Evolutionary conservation across 1,140 invertebrate genomes (phyloP).

Genomic region (Caenorhabditis remanei): DNA sequence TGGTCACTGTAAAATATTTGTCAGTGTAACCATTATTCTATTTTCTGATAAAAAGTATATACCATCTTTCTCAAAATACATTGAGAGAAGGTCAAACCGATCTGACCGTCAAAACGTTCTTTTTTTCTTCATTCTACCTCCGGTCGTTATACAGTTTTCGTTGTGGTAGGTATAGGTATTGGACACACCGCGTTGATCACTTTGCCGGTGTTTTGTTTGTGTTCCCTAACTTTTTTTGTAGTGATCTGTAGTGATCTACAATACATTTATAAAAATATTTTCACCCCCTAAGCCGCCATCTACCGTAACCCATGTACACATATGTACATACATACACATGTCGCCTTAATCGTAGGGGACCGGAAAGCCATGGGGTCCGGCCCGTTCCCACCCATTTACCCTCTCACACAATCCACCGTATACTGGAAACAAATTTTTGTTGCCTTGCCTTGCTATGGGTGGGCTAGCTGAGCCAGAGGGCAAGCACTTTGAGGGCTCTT

Average conservation of each 20-base stretch:
- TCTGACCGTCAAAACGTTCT: constrained; percentile 19
- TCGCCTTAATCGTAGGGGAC: background rate
- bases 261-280: too few species aligned
- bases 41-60: constrained; percentile 28
- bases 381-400: too few species aligned
- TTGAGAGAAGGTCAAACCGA: constrained; percentile 5
- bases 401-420: background rate
- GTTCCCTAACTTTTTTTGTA: background rate
- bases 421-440: constrained; percentile 6
- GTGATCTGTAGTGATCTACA: background rate
- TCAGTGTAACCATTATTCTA: background rate
- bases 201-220: background rate
- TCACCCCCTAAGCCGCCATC: too few species aligned
- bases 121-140: background rate
- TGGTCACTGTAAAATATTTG: too few species aligned
- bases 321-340: background rate
- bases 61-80: too few species aligned
- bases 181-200: constrained; percentile 15
- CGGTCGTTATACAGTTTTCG: background rate
- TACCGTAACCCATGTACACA: background rate
- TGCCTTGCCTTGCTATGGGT: background rate
- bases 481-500: too few species aligned
- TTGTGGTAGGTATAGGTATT: background rate
- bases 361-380: background rate
- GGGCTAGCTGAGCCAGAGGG: too few species aligned